phyloP scores from a whole-genome alignment of 2,888 invertebrate genomes.

The Torymus auratus region DNA sequence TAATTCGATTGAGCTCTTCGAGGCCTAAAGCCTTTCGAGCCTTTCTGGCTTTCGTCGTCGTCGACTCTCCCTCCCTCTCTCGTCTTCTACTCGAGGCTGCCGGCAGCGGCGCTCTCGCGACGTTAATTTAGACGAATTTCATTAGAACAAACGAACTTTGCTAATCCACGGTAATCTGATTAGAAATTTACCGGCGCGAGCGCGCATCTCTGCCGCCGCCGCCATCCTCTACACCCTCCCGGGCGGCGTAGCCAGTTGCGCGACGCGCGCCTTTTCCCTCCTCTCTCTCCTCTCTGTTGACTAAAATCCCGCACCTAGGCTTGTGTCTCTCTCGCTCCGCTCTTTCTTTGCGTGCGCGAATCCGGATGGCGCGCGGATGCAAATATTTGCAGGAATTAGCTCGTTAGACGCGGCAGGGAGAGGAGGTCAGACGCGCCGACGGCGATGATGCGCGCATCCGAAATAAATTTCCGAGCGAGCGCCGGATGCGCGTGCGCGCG shows the following conservation, averaged over 20 bases:
- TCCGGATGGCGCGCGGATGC: slow-evolving; percentile 62
- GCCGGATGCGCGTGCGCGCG: no score
- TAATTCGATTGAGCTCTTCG: slow-evolving; percentile 49
- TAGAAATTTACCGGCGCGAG: slow-evolving; percentile 75
- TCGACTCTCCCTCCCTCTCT: slow-evolving; percentile 26
- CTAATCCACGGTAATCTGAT: slow-evolving; percentile 76
- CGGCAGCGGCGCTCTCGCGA: slow-evolving; percentile 64
- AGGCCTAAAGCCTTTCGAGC: slow-evolving; percentile 52
- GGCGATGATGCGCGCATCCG: slow-evolving; percentile 1
- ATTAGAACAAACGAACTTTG: slow-evolving; percentile 77
- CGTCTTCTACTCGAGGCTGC: slow-evolving; percentile 53
- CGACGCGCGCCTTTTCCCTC: slow-evolving; percentile 32
- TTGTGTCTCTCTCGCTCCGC: slow-evolving; percentile 59
- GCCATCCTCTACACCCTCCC: slow-evolving; percentile 51
- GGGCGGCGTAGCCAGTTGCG: slow-evolving; percentile 25
- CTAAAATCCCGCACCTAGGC: slow-evolving; percentile 64
- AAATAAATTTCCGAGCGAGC: slow-evolving; percentile 26
- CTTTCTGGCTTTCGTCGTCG: slow-evolving; percentile 59
- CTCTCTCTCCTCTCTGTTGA: slow-evolving; percentile 59
- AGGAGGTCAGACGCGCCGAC: neutral
- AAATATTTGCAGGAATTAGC: slow-evolving; percentile 75
- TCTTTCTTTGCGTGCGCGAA: slow-evolving; percentile 40
- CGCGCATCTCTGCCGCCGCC: slow-evolving; percentile 59
- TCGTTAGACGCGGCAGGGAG: slow-evolving; percentile 64
- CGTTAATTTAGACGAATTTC: slow-evolving; percentile 77